Conservation (phyloP, 1,140 invertebrate genomes). For the Cotesia glomerata region DNA sequence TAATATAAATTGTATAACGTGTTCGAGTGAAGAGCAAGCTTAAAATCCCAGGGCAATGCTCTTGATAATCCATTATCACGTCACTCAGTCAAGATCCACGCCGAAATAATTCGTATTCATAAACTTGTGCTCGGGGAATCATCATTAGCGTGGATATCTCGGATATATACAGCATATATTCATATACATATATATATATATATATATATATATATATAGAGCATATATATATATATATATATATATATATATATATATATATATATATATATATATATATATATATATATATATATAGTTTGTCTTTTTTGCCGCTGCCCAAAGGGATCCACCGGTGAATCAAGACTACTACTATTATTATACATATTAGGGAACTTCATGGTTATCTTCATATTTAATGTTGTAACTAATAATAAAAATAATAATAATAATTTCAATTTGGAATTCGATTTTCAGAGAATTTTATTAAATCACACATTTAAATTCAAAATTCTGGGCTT, state of each 20-base stretch:
- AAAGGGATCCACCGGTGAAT: constrained; percentile 5
- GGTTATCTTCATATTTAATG: too few species aligned
- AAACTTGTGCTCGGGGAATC: constrained; percentile 31
- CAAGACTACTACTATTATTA: too few species aligned
- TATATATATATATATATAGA: not conserved
- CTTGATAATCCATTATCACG: constrained; percentile 46
- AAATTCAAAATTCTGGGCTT: too few species aligned
- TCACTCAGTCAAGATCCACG: constrained; percentile 31
- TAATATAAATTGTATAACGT: not conserved
- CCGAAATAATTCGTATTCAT: constrained; percentile 48
- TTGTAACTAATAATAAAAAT: too few species aligned
- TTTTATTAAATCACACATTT: too few species aligned
- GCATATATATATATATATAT: too few species aligned
- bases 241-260: too few species aligned
- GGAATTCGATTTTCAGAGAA: too few species aligned
- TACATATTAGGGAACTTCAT: too few species aligned
- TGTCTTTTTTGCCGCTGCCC: constrained; percentile 31
- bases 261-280: too few species aligned
- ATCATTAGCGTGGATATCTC: constrained; percentile 38
- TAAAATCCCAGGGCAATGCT: constrained; percentile 12
- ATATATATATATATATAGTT: not conserved
- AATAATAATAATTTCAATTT: too few species aligned
- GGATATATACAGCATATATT: too few species aligned
- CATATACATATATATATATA: not conserved
- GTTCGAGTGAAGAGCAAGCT: not conserved